Evolutionary conservation across 2,113 vertebrate genomes (phyloP).

Genomic region (Takifugu flavidus): DNA sequence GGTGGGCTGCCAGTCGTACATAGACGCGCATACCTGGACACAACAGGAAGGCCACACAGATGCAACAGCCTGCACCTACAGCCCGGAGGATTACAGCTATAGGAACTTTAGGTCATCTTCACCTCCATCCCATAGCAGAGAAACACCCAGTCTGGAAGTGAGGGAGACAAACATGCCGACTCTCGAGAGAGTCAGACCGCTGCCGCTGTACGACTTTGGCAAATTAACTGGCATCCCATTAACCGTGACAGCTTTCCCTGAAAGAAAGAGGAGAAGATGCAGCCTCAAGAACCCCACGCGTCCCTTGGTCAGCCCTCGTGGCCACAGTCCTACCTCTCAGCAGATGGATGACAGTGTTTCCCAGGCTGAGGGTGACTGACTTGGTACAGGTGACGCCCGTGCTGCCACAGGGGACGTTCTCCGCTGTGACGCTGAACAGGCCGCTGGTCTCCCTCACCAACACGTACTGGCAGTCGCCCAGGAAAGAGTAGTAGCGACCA

Average conservation of each 20-base stretch:
- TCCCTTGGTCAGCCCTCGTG: background rate
- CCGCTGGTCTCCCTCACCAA: slow-evolving; percentile 76
- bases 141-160: slow-evolving; percentile 77
- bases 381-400: slow-evolving; percentile 88
- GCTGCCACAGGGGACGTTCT: slow-evolving; percentile 88
- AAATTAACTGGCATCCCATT: slow-evolving; percentile 80
- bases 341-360: slow-evolving; percentile 81
- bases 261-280: background rate
- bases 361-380: slow-evolving; percentile 80
- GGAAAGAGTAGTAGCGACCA: slow-evolving; percentile 82
- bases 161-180: slow-evolving; percentile 83
- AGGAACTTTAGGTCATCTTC: slow-evolving; percentile 10
- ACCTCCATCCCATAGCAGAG: slow-evolving; percentile 91
- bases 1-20: slow-evolving; percentile 75
- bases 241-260: slow-evolving; percentile 84
- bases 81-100: background rate
- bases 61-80: too few species aligned
- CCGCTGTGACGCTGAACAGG: slow-evolving; percentile 78
- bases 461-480: slow-evolving; percentile 89
- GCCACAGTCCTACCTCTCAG: slow-evolving; percentile 78
- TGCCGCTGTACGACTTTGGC: slow-evolving; percentile 83
- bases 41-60: background rate
- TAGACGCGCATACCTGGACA: slow-evolving; percentile 84
- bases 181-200: slow-evolving; percentile 75
- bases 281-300: background rate